A percentile compares a stretch with the other conserved stretches of the same genome.
Conservation (phyloP, 1,140 invertebrate genomes). For the Apis dorsata region DNA sequence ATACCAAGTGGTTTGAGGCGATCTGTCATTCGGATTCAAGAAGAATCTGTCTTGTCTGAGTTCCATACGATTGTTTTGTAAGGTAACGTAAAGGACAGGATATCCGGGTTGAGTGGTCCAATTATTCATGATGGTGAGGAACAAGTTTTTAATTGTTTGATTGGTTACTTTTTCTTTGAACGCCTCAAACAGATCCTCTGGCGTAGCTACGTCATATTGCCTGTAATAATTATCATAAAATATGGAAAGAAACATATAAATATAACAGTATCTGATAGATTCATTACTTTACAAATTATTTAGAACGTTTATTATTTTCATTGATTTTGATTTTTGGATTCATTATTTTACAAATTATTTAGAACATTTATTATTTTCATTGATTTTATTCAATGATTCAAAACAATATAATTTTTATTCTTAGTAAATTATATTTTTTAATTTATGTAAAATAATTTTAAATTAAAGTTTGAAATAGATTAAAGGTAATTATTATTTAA, state of each 20-base stretch:
- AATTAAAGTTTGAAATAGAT: too few relatives aligned
- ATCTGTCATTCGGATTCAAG: constrained; percentile 57
- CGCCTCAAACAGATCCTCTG: constrained; percentile 86
- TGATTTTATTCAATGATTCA: too few relatives aligned
- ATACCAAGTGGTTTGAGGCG: constrained; percentile 77
- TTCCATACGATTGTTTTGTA: constrained; percentile 75
- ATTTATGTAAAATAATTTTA: too few relatives aligned
- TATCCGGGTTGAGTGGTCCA: constrained; percentile 92
- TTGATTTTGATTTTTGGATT: too few relatives aligned
- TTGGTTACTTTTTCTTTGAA: constrained; percentile 81
- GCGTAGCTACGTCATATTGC: constrained; percentile 84
- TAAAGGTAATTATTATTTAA: too few relatives aligned
- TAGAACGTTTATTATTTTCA: too few relatives aligned
- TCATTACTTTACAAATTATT: too few relatives aligned
- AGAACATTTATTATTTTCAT: too few relatives aligned
- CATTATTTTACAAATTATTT: too few relatives aligned
- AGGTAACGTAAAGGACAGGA: constrained; percentile 86
- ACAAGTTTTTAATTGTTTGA: constrained; percentile 77
- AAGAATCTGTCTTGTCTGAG: constrained; percentile 80
- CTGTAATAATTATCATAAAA: constrained; percentile 64
- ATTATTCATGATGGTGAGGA: constrained; percentile 88
- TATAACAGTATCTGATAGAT: too few relatives aligned
- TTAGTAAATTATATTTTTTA: too few relatives aligned
- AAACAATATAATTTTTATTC: too few relatives aligned
- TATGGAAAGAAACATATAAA: not conserved